Percentiles rank a stretch among this genome's conserved stretches.
phyloP scores from a whole-genome alignment of 2,797 vertebrate species.

The Crypturellus tataupa region DNA sequence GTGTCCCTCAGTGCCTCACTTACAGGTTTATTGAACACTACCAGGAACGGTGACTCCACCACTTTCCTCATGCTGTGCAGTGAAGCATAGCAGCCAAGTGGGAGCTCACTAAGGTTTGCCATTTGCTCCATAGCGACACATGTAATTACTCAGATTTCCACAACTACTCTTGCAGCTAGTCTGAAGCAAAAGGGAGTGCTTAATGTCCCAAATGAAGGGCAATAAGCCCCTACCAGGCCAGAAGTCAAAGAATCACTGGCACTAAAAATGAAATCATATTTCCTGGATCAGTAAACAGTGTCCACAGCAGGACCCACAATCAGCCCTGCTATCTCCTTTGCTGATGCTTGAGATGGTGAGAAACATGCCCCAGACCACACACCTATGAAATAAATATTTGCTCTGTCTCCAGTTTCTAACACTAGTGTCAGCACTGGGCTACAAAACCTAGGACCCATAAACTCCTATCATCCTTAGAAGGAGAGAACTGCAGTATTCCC shows the following conservation, averaged over 20 bases:
- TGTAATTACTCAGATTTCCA: not conserved
- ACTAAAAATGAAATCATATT: not conserved
- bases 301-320: not conserved
- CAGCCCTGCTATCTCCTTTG: not conserved
- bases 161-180: not conserved
- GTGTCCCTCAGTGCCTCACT: too few species aligned
- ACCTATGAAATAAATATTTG: not conserved
- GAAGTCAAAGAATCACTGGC: too few species aligned
- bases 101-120: not conserved
- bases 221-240: not conserved
- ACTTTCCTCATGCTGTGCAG: not conserved
- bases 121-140: not conserved
- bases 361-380: accelerated
- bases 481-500: not conserved
- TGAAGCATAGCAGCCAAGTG: not conserved
- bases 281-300: not conserved
- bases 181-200: not conserved
- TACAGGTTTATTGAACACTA: too few species aligned
- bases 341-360: not conserved
- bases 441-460: accelerated
- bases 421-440: not conserved
- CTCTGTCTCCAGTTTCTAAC: not conserved
- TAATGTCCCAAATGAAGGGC: not conserved
- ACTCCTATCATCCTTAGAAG: not conserved
- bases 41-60: too few species aligned